Percentiles rank a stretch among this genome's conserved stretches.
Conservation (phyloP, 2,113 vertebrate species). For the Microtus montanus region DNA sequence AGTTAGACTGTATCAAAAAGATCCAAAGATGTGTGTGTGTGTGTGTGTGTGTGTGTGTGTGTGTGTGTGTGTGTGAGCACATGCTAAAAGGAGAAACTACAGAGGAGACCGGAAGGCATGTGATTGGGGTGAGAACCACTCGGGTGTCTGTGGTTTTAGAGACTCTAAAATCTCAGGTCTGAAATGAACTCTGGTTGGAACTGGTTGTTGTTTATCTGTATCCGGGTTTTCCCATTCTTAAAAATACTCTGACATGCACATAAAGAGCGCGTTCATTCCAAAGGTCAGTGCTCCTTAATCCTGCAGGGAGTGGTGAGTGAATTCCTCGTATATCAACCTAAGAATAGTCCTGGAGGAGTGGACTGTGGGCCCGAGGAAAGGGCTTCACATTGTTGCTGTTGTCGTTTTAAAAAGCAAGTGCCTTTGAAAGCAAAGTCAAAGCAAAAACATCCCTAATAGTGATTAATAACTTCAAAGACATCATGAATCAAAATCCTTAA, state of each 20-base stretch:
- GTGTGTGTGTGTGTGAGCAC: not conserved
- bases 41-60: not conserved
- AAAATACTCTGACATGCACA: constrained; percentile 70
- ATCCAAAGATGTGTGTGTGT: not conserved
- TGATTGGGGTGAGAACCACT: not conserved
- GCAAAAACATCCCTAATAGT: not conserved
- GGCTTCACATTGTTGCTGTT: not conserved
- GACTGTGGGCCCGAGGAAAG: not conserved
- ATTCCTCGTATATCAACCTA: constrained; percentile 74
- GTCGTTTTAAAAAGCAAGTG: not conserved
- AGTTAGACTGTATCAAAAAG: not conserved
- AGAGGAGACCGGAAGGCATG: not conserved
- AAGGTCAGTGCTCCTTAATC: constrained; percentile 72
- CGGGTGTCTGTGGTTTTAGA: constrained; percentile 57
- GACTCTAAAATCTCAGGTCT: constrained; percentile 58
- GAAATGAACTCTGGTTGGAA: constrained; percentile 68
- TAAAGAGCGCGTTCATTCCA: constrained; percentile 55
- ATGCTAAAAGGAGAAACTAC: not conserved
- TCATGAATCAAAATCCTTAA: not conserved
- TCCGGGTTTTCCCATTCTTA: constrained; percentile 81
- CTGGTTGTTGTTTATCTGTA: constrained; percentile 68
- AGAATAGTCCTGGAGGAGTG: constrained; percentile 64
- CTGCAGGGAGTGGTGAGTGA: constrained; percentile 73
- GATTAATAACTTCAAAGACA: not conserved
- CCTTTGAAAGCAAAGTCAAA: not conserved